These are phyloP conservation scores for Halocynthia aurantium DNA, from an alignment of 23 tunicate genomes.

Conservation along the genomic window DNA sequence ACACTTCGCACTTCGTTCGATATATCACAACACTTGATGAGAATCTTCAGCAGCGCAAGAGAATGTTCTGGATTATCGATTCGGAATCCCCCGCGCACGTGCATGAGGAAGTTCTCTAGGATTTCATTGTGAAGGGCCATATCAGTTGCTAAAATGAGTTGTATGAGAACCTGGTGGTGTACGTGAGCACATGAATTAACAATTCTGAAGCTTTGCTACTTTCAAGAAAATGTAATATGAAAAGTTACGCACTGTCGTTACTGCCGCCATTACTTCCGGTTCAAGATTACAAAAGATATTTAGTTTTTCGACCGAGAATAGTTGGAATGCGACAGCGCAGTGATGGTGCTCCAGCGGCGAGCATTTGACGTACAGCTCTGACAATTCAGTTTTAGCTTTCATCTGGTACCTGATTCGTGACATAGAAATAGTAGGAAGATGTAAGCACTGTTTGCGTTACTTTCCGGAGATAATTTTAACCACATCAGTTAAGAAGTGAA, in stretches of 20 bases:
- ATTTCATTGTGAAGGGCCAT: conserved; percentile 44
- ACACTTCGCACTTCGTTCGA: conserved; percentile 54
- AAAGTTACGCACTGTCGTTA: conserved; percentile 15
- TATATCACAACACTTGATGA: conserved; percentile 52
- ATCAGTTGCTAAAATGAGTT: conserved; percentile 44
- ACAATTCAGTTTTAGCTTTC: conserved; percentile 45
- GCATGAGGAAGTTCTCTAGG: conserved; percentile 1
- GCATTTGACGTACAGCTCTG: conserved; percentile 25
- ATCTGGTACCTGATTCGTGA: conserved; percentile 3
- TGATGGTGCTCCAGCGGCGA: conserved; percentile 55
- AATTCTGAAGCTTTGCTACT: background rate
- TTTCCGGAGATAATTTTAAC: too few species aligned
- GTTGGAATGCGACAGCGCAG: conserved; percentile 40
- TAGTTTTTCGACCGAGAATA: conserved; percentile 22
- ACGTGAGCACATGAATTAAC: background rate
- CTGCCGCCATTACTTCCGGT: conserved; percentile 13
- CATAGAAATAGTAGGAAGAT: background rate
- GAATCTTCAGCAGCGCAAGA: conserved; percentile 36
- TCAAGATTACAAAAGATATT: conserved; percentile 35
- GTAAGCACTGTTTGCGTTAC: background rate
- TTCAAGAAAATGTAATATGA: background rate
- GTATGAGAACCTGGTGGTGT: conserved; percentile 15
- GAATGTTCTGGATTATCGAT: conserved; percentile 38
- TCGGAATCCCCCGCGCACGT: conserved; percentile 14
- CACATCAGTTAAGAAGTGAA: too few species aligned